Conservation (phyloP, 2,113 vertebrate species). For the Heliornis fulica region DNA sequence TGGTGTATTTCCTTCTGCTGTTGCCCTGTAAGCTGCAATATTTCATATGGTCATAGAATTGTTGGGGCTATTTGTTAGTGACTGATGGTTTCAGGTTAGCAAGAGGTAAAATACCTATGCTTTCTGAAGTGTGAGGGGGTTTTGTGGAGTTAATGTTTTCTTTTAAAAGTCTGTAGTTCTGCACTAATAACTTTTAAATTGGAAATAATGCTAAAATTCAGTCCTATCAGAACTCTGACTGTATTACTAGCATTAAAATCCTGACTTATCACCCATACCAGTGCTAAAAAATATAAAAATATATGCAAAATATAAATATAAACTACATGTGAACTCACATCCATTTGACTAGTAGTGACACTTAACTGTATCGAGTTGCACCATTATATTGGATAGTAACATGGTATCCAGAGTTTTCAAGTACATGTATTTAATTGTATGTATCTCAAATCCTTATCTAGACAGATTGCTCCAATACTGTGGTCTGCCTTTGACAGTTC, state of each 20-base stretch:
- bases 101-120: background rate
- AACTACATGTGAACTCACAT: background rate
- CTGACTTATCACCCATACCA: background rate
- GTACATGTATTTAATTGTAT: background rate
- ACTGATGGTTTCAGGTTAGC: background rate
- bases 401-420: background rate
- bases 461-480: background rate
- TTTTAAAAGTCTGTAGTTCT: background rate
- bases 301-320: no score
- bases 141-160: background rate
- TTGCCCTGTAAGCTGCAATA: background rate
- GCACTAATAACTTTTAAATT: background rate
- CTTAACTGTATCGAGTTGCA: background rate
- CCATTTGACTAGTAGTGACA: background rate
- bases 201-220: background rate
- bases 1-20: background rate
- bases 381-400: background rate
- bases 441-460: background rate
- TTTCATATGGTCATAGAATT: background rate
- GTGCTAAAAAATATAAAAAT: background rate
- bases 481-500: background rate
- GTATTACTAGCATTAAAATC: background rate
- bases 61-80: background rate
- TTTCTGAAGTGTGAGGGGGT: background rate
- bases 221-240: background rate